These are phyloP conservation scores for Pachyramphus minor DNA, from an alignment of 2,113 vertebrate species.

Conservation along the genomic window DNA sequence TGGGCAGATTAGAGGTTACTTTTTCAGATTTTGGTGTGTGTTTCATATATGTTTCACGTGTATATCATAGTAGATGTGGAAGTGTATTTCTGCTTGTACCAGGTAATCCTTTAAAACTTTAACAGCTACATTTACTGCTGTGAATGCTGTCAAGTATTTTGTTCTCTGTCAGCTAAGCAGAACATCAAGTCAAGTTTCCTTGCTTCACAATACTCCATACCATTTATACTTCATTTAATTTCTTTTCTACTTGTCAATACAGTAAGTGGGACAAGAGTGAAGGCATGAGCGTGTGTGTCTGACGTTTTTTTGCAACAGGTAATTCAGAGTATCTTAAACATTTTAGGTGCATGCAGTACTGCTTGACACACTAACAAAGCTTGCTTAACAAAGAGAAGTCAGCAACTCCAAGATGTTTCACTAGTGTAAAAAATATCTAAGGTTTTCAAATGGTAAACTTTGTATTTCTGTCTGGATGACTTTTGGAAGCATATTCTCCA, in stretches of 20 bases:
- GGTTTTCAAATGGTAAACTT: constrained; percentile 29
- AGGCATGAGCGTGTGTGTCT: constrained; percentile 12
- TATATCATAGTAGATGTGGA: constrained; percentile 2
- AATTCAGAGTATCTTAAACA: constrained; percentile 56
- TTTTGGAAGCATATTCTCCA: constrained; percentile 31
- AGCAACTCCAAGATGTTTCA: constrained; percentile 31
- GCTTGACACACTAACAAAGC: not conserved
- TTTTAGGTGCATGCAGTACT: constrained; percentile 50
- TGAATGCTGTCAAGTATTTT: constrained; percentile 54
- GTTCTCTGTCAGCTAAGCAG: constrained; percentile 56
- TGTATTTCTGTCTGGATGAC: constrained; percentile 4
- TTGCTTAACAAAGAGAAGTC: constrained; percentile 42
- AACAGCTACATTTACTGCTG: constrained; percentile 20
- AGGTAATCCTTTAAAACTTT: constrained; percentile 43
- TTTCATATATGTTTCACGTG: not conserved
- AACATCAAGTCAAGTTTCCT: constrained; percentile 53
- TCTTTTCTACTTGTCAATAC: constrained; percentile 49
- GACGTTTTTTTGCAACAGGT: constrained; percentile 51
- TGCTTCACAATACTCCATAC: constrained; percentile 34
- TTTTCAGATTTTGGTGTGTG: not conserved
- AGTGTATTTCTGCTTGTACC: constrained; percentile 13
- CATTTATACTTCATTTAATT: constrained; percentile 51
- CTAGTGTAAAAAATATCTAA: constrained; percentile 31
- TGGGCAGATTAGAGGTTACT: not conserved
- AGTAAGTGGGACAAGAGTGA: constrained; percentile 40